A percentile compares a stretch with the other conserved stretches of the same genome.
These are phyloP conservation scores for Cirrhinus molitorella DNA, from an alignment of 2,797 vertebrate genomes.

Conservation along the genomic window DNA sequence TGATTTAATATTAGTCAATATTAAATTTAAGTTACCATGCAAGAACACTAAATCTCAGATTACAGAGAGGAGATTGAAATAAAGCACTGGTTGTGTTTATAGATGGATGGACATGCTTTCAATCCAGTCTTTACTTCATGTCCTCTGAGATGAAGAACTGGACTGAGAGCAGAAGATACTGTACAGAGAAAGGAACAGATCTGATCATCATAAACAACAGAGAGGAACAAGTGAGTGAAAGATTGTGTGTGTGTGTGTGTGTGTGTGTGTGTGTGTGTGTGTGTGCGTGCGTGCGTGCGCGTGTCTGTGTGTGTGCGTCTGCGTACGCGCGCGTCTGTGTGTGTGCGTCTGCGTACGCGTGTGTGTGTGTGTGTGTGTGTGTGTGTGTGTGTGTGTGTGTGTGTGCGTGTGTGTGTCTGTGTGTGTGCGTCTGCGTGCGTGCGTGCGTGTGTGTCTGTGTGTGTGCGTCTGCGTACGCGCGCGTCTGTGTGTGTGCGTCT, in stretches of 20 bases:
- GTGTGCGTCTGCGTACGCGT: too few species aligned
- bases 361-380: too few species aligned
- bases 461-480: too few species aligned
- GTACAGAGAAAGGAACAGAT: neutral
- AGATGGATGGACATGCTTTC: neutral
- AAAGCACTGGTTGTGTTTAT: neutral
- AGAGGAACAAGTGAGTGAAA: conserved; percentile 2
- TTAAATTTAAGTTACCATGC: neutral
- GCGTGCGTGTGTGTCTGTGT: too few species aligned
- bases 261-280: too few species aligned
- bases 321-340: too few species aligned
- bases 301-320: too few species aligned
- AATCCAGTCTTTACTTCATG: neutral
- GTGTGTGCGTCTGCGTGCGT: too few species aligned
- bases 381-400: too few species aligned
- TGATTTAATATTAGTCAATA: neutral
- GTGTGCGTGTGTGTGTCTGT: too few species aligned
- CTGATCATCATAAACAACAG: conserved; percentile 13
- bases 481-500: too few species aligned
- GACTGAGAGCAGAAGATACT: neutral
- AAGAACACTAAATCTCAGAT: neutral
- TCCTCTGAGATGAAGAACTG: neutral
- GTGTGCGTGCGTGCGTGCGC: too few species aligned
- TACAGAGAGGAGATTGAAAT: neutral
- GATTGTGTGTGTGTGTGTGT: neutral